Conservation (phyloP, 2,113 vertebrate species). For the Menura novaehollandiae region DNA sequence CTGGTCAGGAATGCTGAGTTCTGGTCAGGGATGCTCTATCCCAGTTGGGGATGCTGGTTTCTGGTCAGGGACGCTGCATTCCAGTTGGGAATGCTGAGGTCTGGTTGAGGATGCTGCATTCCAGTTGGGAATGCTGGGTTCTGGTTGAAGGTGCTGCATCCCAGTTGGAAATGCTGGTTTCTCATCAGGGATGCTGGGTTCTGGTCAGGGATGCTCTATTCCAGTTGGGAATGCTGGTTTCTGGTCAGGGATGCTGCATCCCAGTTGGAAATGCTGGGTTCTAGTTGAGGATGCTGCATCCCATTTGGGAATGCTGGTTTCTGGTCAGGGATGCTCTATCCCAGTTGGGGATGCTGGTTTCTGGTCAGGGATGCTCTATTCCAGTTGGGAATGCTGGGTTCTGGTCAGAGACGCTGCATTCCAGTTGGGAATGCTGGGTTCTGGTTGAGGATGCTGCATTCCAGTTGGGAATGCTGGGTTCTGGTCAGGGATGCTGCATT, state of each 20-base stretch:
- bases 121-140: neutral
- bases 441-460: too few relatives aligned
- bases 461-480: too few relatives aligned
- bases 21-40: too few relatives aligned
- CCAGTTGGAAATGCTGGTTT: neutral
- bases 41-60: too few relatives aligned
- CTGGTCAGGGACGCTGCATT: neutral
- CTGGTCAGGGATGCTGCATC: neutral
- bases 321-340: fast-evolving
- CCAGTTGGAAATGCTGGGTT: neutral
- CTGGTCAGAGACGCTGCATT: too few relatives aligned
- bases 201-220: neutral
- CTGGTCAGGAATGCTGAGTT: neutral
- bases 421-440: too few relatives aligned
- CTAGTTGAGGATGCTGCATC: fast-evolving
- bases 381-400: too few relatives aligned
- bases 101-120: neutral
- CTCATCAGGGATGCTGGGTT: neutral
- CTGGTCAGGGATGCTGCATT: neutral
- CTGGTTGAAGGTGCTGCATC: neutral
- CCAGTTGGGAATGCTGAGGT: neutral
- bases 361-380: too few relatives aligned
- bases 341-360: neutral
- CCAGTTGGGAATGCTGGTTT: neutral
- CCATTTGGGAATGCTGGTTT: fast-evolving